Evolutionary conservation across 2,888 invertebrate genomes (phyloP).

Genomic region (Amiota mariae): DNA sequence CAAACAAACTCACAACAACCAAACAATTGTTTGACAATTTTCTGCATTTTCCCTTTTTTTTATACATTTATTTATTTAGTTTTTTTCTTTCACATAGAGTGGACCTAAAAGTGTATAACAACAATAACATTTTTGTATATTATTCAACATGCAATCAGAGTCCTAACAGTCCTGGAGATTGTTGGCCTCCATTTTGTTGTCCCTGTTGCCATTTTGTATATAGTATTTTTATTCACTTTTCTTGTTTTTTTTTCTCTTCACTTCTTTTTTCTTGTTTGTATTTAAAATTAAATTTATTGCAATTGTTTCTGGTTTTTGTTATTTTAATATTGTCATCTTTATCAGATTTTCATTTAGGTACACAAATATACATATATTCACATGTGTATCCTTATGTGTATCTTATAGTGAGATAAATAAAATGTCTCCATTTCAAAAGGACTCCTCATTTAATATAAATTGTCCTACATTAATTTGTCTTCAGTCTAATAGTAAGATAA

Average conservation of each 20-base stretch:
- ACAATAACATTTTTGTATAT: conserved; percentile 43
- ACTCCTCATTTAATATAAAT: too few relatives aligned
- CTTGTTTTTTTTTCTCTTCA: conserved; percentile 9
- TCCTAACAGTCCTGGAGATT: conserved; percentile 3
- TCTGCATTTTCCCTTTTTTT: conserved; percentile 29
- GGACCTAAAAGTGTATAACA: conserved; percentile 59
- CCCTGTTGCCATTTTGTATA: background rate
- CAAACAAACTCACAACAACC: conserved; percentile 27
- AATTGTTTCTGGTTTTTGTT: conserved; percentile 28
- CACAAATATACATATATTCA: too few relatives aligned
- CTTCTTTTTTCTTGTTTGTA: background rate
- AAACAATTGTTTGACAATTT: conserved; percentile 65
- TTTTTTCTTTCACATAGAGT: conserved; percentile 29
- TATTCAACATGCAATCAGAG: conserved; percentile 20
- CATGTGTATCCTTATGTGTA: background rate
- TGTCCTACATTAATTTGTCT: too few relatives aligned
- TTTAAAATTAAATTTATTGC: conserved; percentile 31
- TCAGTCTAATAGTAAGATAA: too few relatives aligned
- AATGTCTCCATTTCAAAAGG: too few relatives aligned
- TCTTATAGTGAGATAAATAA: too few relatives aligned
- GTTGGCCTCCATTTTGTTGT: conserved; percentile 7
- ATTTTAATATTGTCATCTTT: background rate
- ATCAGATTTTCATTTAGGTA: too few relatives aligned
- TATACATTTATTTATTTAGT: conserved; percentile 25
- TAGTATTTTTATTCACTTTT: too few relatives aligned